Percentiles rank a stretch among this genome's conserved stretches.
Evolutionary conservation across 2,113 vertebrate genomes (phyloP).

Genomic region (Typhlomys cinereus): DNA sequence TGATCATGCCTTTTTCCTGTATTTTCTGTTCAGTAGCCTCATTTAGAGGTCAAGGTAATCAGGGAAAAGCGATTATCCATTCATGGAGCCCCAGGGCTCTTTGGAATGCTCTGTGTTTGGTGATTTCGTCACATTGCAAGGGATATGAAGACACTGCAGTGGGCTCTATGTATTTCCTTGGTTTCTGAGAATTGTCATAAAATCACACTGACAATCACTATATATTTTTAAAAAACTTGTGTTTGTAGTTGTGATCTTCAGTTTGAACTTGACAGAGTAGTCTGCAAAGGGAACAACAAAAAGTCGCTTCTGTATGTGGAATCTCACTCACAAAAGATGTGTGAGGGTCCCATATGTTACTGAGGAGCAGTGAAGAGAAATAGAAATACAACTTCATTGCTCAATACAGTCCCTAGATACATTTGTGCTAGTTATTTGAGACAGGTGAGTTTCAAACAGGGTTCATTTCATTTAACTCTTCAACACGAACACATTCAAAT

Average conservation of each 20-base stretch:
- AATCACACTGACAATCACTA: not conserved
- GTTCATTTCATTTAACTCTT: not conserved
- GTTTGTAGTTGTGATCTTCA: constrained; percentile 20
- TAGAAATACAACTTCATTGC: constrained; percentile 9
- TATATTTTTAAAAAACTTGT: constrained; percentile 19
- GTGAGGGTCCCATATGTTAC: not conserved
- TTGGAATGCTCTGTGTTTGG: not conserved
- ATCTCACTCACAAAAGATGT: constrained; percentile 4
- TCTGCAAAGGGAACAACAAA: not conserved
- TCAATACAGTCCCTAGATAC: not conserved
- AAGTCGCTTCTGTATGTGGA: constrained; percentile 13
- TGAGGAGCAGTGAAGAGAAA: not conserved
- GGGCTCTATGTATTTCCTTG: not conserved
- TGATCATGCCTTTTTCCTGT: not conserved
- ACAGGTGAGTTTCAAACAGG: not conserved
- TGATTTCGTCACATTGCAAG: not conserved
- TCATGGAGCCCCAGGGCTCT: not conserved
- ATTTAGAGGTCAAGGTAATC: not conserved
- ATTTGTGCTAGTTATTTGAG: not conserved
- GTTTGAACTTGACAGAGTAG: constrained; percentile 33
- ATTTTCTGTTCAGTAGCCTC: constrained; percentile 39
- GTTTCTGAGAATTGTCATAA: constrained; percentile 34
- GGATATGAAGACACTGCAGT: not conserved
- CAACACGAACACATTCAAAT: constrained; percentile 20
- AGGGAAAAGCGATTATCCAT: not conserved